Evolutionary conservation across 2,113 vertebrate species (phyloP).

Genomic region (Bos javanicus): DNA sequence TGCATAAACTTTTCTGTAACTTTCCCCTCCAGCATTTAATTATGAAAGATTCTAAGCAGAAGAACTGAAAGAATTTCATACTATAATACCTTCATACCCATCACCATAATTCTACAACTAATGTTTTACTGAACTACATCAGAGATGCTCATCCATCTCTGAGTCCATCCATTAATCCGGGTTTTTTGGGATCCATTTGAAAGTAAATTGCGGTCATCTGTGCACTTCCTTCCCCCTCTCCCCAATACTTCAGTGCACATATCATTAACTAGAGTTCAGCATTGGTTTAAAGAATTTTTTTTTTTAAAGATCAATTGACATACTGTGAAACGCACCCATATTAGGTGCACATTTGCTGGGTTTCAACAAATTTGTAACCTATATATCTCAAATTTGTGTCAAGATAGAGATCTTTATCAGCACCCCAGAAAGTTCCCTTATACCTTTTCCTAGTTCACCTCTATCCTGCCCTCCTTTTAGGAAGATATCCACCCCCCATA

Average conservation of each 20-base stretch:
- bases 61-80: background rate
- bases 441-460: background rate
- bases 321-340: background rate
- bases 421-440: background rate
- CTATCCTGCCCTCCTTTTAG: background rate
- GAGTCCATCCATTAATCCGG: background rate
- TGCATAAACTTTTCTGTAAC: background rate
- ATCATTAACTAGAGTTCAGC: background rate
- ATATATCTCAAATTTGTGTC: background rate
- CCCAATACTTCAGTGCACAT: background rate
- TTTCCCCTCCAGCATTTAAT: background rate
- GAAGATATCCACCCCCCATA: background rate
- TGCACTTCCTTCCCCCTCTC: background rate
- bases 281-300: background rate
- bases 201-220: background rate
- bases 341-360: background rate
- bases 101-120: background rate
- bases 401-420: background rate
- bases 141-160: background rate
- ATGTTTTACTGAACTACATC: background rate
- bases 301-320: background rate
- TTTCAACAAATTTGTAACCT: background rate
- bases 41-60: slow-evolving; percentile 4
- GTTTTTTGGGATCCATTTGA: background rate
- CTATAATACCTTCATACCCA: background rate